A percentile compares a stretch with the other conserved stretches of the same genome.
phyloP scores from a whole-genome alignment of 2,113 vertebrate genomes.

The Plecotus auritus region DNA sequence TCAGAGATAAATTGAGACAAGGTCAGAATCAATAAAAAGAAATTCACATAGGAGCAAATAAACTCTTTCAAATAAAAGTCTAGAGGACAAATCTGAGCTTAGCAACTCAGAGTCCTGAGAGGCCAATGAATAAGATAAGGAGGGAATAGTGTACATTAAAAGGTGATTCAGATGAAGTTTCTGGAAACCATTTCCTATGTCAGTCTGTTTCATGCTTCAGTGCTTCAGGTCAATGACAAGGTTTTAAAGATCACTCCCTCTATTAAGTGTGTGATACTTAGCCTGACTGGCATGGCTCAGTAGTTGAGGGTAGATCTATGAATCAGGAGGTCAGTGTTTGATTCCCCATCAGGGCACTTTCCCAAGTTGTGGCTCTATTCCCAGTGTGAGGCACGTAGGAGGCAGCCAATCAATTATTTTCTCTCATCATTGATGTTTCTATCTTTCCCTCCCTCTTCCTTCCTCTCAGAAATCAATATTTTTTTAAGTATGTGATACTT shows the following conservation, averaged over 20 bases:
- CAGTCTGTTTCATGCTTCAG: no score
- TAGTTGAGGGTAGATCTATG: no score
- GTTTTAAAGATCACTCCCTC: neutral
- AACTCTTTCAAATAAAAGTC: neutral
- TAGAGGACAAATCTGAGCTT: neutral
- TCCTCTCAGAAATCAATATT: no score
- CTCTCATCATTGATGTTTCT: no score
- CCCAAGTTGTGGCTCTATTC: no score
- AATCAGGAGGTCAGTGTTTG: no score
- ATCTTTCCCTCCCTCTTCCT: no score
- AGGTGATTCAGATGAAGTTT: neutral
- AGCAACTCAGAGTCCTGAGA: neutral
- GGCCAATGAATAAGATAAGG: neutral
- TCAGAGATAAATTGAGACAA: neutral
- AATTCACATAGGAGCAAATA: neutral
- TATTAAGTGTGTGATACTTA: neutral
- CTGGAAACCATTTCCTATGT: neutral
- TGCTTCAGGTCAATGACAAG: neutral
- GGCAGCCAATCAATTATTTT: no score
- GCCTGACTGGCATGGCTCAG: no score
- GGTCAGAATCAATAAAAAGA: neutral
- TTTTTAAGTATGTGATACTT: neutral
- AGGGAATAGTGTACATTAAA: neutral
- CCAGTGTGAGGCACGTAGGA: no score
- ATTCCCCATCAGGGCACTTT: no score